Evolutionary conservation across 2,797 vertebrate genomes (phyloP).

Genomic region (Ispidina picta): DNA sequence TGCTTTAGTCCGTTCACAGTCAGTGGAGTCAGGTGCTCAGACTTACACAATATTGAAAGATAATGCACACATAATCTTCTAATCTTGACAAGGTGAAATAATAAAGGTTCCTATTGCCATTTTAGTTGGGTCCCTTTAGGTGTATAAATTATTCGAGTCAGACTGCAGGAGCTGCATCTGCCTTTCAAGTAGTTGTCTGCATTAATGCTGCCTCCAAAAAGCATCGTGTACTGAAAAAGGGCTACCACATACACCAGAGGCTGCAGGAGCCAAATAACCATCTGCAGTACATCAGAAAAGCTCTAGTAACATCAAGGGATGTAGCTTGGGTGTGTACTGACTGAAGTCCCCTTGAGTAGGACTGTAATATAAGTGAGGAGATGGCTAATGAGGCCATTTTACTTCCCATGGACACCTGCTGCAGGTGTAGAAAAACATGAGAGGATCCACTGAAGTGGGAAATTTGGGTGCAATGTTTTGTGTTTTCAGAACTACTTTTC

Average conservation of each 20-base stretch:
- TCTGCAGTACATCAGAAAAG: neutral
- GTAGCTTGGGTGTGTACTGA: neutral
- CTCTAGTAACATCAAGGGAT: neutral
- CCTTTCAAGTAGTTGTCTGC: neutral
- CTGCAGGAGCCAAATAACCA: neutral
- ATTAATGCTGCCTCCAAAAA: neutral
- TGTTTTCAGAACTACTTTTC: neutral
- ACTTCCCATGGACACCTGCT: neutral
- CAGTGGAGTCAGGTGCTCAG: neutral
- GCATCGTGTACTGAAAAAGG: neutral
- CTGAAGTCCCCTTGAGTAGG: neutral
- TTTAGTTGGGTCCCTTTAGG: neutral
- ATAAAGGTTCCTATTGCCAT: neutral
- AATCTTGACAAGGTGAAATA: neutral
- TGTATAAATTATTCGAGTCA: neutral
- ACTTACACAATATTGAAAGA: neutral
- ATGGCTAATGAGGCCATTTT: neutral
- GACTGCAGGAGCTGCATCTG: neutral
- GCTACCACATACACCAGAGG: fast-evolving
- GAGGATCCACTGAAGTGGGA: neutral
- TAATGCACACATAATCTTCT: neutral
- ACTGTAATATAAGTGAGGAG: neutral
- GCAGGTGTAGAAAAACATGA: neutral
- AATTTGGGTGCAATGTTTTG: neutral
- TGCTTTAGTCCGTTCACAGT: neutral